Evolutionary conservation across 30 jellyfish, hydroid and myxozoan species (phyloP).

Genomic region (Catostylus mosaicus): DNA sequence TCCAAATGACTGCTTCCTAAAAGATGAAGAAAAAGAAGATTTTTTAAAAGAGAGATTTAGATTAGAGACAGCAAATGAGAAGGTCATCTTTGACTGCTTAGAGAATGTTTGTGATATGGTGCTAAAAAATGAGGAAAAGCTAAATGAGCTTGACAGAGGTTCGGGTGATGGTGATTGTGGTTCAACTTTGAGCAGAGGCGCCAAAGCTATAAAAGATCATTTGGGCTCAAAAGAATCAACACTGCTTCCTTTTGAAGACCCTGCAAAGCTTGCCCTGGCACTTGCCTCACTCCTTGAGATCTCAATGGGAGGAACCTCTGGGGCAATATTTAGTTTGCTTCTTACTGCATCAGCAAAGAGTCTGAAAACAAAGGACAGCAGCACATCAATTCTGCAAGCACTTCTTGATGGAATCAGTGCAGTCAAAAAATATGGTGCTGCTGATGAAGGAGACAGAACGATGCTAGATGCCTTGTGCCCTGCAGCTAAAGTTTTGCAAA

Average conservation of each 20-base stretch:
- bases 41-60: neutral
- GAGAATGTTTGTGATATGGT: slow-evolving; percentile 54
- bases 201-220: slow-evolving; percentile 50
- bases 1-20: slow-evolving; percentile 13
- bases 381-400: slow-evolving; percentile 25
- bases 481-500: slow-evolving; percentile 44
- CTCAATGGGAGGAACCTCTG: slow-evolving; percentile 98
- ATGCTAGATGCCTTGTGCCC: slow-evolving; percentile 89
- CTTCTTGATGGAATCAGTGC: slow-evolving; percentile 55
- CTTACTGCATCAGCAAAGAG: slow-evolving; percentile 48
- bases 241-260: slow-evolving; percentile 45
- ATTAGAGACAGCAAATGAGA: slow-evolving; percentile 49
- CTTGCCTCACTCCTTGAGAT: slow-evolving; percentile 70
- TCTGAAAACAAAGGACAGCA: slow-evolving; percentile 9
- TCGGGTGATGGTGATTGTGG: slow-evolving; percentile 99
- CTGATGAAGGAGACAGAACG: slow-evolving; percentile 98
- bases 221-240: slow-evolving; percentile 35
- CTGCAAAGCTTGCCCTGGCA: slow-evolving; percentile 49
- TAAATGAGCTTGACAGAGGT: slow-evolving; percentile 89
- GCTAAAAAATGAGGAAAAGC: slow-evolving; percentile 60
- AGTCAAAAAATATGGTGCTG: slow-evolving; percentile 88
- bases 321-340: slow-evolving; percentile 82
- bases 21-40: neutral
- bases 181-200: slow-evolving; percentile 91
- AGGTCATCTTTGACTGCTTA: slow-evolving; percentile 27